Evolutionary conservation across 2,113 vertebrate genomes (phyloP).

Genomic region (Varanus salvator): DNA sequence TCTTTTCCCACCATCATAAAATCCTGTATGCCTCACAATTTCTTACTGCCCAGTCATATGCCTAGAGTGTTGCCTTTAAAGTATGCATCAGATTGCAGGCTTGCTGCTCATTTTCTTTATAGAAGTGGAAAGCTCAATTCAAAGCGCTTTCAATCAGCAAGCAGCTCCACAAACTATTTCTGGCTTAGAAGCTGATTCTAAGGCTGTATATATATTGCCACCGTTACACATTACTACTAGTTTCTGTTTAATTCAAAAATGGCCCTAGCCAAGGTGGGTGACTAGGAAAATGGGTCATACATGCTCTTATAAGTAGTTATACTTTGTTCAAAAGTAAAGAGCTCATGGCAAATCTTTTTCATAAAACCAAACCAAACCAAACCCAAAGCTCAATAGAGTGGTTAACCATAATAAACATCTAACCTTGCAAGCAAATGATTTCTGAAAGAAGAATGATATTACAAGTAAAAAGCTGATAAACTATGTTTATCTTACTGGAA

Average conservation of each 20-base stretch:
- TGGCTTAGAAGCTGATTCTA: not conserved
- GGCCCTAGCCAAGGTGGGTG: too few relatives aligned
- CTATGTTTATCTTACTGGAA: not conserved
- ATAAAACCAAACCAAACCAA: too few relatives aligned
- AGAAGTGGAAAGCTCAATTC: not conserved
- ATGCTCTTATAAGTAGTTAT: not conserved
- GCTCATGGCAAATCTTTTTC: not conserved
- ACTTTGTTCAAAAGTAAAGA: not conserved
- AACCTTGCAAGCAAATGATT: not conserved
- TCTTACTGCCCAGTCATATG: not conserved
- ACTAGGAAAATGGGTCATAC: too few relatives aligned
- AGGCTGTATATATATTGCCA: not conserved
- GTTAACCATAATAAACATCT: not conserved
- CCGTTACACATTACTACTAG: not conserved
- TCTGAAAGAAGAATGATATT: not conserved
- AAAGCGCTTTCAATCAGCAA: not conserved
- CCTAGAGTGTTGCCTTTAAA: not conserved
- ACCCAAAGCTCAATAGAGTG: not conserved
- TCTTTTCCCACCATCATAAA: not conserved
- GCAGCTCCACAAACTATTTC: not conserved
- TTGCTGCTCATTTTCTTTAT: not conserved
- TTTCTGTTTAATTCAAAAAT: not conserved
- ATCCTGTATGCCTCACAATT: not conserved
- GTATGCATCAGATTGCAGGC: not conserved
- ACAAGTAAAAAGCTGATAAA: not conserved